Evolutionary conservation across 2,113 vertebrate genomes (phyloP), one percentile per base, ranked within the genome.

Genomic region (Podocnemis expansa): DNA sequence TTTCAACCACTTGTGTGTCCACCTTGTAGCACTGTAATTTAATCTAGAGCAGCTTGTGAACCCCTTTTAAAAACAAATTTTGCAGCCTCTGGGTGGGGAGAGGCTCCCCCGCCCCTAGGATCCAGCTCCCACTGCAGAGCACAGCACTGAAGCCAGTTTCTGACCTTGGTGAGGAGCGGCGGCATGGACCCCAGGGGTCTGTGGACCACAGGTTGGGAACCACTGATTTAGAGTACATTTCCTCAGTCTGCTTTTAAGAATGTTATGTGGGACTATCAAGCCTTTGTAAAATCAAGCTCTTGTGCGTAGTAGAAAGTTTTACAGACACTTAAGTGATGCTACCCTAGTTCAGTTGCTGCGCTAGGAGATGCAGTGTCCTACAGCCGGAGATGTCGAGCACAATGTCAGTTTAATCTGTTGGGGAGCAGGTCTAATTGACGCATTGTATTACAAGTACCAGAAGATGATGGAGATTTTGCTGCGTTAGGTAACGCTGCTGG

Each of bases 301-400:
- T 52, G 67, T 79, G 19, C 52, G 38, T 1, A 1, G 10, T 34
- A 21, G 60, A 73, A 73, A 34, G 56, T 85, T 81, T 11, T 52
- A 27, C 1, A 1, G 55, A 27, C 54, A 67, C 8, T 63, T 76
- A 27, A n/a, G 10, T 0, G 0, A 1, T 25, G 27, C 29, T 51
- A 84, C 31, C 34, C 60, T 16, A 63, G 16, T 63, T 63, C 60
- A n/a, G 31, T 31, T 63, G 31, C 60, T 63, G 60, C 31, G 16
- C 34, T 63, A 63, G 16, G 60, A n/a, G 60, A 16, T 63, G 60
- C 60, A 63, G 14, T 63, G 14, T 89, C 73, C 41, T 8, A 3
- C 0, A 0, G 17, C 43, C 2, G 0, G 31, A 9, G 1, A 14
- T 63, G 31, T 63, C 34, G 34, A 63, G 14, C 60, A 63, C 31